Base-by-base conservation (phyloP, 1,140 invertebrate genomes). In the Musca domestica region DNA sequence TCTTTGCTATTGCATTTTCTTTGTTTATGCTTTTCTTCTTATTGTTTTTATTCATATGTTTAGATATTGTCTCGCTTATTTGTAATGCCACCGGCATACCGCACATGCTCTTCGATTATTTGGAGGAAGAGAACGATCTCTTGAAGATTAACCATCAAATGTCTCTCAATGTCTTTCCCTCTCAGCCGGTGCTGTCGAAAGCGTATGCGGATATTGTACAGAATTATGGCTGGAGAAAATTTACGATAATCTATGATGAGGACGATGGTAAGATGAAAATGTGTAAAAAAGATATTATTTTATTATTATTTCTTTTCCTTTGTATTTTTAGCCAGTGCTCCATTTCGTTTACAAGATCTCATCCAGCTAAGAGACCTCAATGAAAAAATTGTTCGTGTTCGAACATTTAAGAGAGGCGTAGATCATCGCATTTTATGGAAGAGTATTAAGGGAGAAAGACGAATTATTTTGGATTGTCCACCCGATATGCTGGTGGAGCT, bases 211-310 rank as follows among this genome's bases (percentile, higher is more conserved):
- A 91, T 69, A 83, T 95, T 52, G 85, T 94, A 12, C 85, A 88
- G 67, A 86, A 89, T 71, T 88, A 90, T 81, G 85, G 88, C 52
- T 96, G 94, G 93, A 87, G 87, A 67, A 87, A 84, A 64, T 96
- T 92, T 73, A 91, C 91, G 0, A 86, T 94, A 15, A 83, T 96
- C 23, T 96, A 95, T 74, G 91, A 96, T 76, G 87, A 89, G 66
- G 88, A 92, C 46, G 89, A 91, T 64, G 84, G 85, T 86, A 72
- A 81, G 81, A 63, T 12, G 22, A 9, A 49, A 51, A 48, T 68
- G 12, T 46, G 25, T 51, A 10, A 49, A 48, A 34, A 19, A 15
- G 5, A 30, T 7, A 25, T n/a, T n/a, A n/a, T n/a, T n/a, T 64
- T 68, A 2, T 41, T 52, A 27, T 49, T 7, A n/a, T 19, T 58